These are phyloP conservation scores for Oxycera nigricornis DNA, from an alignment of 2,888 invertebrate species.

Conservation along the genomic window DNA sequence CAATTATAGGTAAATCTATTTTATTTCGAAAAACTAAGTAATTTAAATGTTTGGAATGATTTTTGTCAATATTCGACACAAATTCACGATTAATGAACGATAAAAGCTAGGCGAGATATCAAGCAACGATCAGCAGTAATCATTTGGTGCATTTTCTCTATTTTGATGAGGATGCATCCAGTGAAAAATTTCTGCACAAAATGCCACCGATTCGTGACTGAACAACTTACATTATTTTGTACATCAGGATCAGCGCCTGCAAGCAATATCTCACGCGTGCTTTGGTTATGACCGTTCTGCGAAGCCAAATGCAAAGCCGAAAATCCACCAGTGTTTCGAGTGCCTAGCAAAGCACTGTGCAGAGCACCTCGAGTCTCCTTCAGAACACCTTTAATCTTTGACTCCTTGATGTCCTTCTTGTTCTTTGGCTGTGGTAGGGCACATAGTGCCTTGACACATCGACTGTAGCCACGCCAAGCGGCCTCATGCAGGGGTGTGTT, in stretches of 20 bases:
- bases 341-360: slow-evolving; percentile 69
- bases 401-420: slow-evolving; percentile 51
- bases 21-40: too few relatives aligned
- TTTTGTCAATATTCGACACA: too few relatives aligned
- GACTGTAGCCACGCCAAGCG: slow-evolving; percentile 92
- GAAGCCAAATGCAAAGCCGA: slow-evolving; percentile 93
- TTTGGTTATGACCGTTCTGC: slow-evolving; percentile 97
- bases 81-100: too few relatives aligned
- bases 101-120: too few relatives aligned
- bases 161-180: too few relatives aligned
- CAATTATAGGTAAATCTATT: too few relatives aligned
- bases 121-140: too few relatives aligned
- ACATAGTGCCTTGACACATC: slow-evolving; percentile 76
- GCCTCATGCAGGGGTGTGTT: slow-evolving; percentile 95
- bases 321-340: slow-evolving; percentile 85
- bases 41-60: too few relatives aligned
- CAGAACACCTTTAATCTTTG: slow-evolving; percentile 52
- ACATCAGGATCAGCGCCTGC: slow-evolving; percentile 87
- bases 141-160: too few relatives aligned
- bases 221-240: slow-evolving; percentile 79
- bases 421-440: slow-evolving; percentile 50
- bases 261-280: slow-evolving; percentile 84
- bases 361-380: slow-evolving; percentile 62
- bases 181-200: too few relatives aligned
- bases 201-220: too few relatives aligned